These are phyloP conservation scores for Lerista edwardsae DNA, from an alignment of 2,797 vertebrate species.

Conservation along the genomic window DNA sequence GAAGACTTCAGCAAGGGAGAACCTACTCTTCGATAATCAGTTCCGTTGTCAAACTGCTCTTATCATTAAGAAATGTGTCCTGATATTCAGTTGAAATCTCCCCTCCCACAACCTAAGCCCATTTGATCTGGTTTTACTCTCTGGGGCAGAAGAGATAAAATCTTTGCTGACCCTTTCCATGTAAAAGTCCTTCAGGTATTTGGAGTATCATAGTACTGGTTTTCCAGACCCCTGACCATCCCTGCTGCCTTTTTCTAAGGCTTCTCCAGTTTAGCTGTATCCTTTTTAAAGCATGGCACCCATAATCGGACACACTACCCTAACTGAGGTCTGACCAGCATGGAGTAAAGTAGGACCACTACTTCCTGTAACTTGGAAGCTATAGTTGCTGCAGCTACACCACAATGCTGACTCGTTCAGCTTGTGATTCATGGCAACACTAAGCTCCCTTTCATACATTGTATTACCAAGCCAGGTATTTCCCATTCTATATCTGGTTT, in stretches of 20 bases:
- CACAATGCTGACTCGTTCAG: background rate
- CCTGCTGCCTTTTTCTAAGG: background rate
- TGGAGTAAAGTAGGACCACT: too few relatives aligned
- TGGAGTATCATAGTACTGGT: background rate
- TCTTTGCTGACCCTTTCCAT: background rate
- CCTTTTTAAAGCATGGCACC: too few relatives aligned
- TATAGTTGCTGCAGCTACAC: background rate
- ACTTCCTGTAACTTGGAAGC: too few relatives aligned
- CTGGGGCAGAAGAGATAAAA: background rate
- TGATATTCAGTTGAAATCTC: background rate
- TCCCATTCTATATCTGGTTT: too few relatives aligned
- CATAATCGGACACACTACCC: too few relatives aligned
- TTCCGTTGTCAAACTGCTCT: background rate
- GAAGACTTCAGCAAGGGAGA: too few relatives aligned
- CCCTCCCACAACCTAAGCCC: background rate
- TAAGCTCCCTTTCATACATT: background rate
- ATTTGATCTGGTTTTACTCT: background rate
- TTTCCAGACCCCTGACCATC: background rate
- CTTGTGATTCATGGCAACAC: background rate
- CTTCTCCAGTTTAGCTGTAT: background rate
- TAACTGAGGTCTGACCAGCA: too few relatives aligned
- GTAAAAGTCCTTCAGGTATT: background rate
- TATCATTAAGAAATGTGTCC: background rate
- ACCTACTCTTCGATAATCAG: too few relatives aligned
- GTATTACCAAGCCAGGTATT: background rate